These are phyloP conservation scores for Maconellicoccus hirsutus DNA, from an alignment of 1,140 invertebrate genomes.

Conservation along the genomic window DNA sequence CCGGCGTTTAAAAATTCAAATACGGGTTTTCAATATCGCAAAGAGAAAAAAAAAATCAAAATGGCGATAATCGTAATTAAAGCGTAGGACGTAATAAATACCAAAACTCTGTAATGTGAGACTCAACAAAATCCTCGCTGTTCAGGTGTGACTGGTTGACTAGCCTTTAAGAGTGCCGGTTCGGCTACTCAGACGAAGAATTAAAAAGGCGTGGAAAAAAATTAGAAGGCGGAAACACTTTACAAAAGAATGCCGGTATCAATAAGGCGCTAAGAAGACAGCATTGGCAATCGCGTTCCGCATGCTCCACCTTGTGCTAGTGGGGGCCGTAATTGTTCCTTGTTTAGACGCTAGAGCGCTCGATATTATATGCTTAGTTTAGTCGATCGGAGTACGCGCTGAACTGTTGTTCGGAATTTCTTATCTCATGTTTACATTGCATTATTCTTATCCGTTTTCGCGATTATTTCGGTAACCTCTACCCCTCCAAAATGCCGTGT, in stretches of 20 bases:
- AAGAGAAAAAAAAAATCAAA: not conserved
- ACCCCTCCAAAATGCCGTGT: conserved; percentile 13
- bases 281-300: not conserved
- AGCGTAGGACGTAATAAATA: not conserved
- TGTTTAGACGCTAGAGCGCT: conserved; percentile 20
- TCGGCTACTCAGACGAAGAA: not conserved
- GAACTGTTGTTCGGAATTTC: not conserved
- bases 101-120: not conserved
- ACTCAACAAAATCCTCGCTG: not conserved
- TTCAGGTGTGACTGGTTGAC: conserved; percentile 7
- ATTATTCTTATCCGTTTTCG: conserved; percentile 15
- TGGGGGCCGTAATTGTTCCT: not conserved
- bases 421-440: conserved; percentile 17
- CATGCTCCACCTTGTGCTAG: not conserved
- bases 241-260: conserved; percentile 10
- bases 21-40: no score
- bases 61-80: not conserved
- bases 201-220: conserved; percentile 14
- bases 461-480: conserved; percentile 12
- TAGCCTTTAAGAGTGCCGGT: conserved; percentile 2
- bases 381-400: conserved; percentile 16
- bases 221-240: conserved; percentile 1
- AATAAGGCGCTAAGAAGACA: not conserved
- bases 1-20: no score
- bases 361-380: conserved; percentile 16